Evolutionary conservation across 2,888 invertebrate species (phyloP).

Genomic region (Clivina fossor): DNA sequence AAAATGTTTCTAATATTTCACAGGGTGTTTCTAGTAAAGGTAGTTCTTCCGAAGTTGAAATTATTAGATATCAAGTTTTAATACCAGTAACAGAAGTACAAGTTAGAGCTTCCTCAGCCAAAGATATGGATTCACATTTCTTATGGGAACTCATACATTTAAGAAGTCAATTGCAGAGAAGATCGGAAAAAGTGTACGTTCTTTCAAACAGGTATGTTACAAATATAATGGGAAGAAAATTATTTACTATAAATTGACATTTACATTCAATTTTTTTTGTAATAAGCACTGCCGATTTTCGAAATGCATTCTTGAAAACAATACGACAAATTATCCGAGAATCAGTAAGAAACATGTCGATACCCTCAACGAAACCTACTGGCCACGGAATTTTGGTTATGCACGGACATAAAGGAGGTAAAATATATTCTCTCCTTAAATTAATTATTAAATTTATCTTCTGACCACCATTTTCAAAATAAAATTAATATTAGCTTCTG

Average conservation of each 20-base stretch:
- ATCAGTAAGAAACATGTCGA: slow-evolving; percentile 95
- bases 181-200: slow-evolving; percentile 95
- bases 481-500: too few relatives aligned
- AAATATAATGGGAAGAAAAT: neutral
- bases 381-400: slow-evolving; percentile 54
- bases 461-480: too few relatives aligned
- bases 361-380: slow-evolving; percentile 73
- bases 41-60: slow-evolving; percentile 88
- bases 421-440: neutral
- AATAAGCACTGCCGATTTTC: slow-evolving; percentile 87
- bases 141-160: slow-evolving; percentile 96
- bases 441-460: too few relatives aligned
- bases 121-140: slow-evolving; percentile 95
- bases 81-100: slow-evolving; percentile 98
- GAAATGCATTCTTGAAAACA: slow-evolving; percentile 95
- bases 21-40: slow-evolving; percentile 87
- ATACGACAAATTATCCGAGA: slow-evolving; percentile 96
- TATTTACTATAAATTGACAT: neutral
- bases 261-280: neutral
- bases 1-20: too few relatives aligned
- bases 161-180: slow-evolving; percentile 87
- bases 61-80: slow-evolving; percentile 92
- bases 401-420: slow-evolving; percentile 50
- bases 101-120: slow-evolving; percentile 90
- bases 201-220: slow-evolving; percentile 81